These are phyloP conservation scores for Spongilla lacustris DNA, from an alignment of 37 sponge, comb jelly and placozoan genomes.

Conservation along the genomic window DNA sequence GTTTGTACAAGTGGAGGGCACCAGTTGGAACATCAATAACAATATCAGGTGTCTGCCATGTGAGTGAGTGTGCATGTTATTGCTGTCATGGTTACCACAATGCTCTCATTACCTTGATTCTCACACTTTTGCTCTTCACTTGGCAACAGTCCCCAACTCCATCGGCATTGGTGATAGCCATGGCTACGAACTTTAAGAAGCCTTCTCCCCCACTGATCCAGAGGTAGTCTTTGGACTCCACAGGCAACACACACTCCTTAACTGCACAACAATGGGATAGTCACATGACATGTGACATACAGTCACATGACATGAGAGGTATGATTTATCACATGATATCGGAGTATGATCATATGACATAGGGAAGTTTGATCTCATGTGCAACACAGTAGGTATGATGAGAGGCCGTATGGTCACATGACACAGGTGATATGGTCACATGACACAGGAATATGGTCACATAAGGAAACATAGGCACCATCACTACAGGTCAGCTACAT, in stretches of 20 bases:
- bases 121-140: conserved; percentile 6
- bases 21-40: conserved; percentile 22
- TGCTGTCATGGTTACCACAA: background rate
- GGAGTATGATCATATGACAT: too few relatives aligned
- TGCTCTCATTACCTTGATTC: conserved; percentile 34
- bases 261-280: background rate
- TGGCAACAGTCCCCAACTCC: conserved; percentile 8
- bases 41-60: conserved; percentile 52
- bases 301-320: too few relatives aligned
- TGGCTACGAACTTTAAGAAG: conserved; percentile 56
- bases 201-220: conserved; percentile 43
- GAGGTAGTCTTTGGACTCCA: conserved; percentile 42
- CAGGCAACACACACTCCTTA: conserved; percentile 4
- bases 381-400: too few relatives aligned
- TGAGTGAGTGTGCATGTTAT: background rate
- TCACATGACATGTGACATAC: too few relatives aligned
- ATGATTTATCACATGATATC: too few relatives aligned
- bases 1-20: conserved; percentile 55
- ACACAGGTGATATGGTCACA: too few relatives aligned
- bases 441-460: too few relatives aligned
- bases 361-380: too few relatives aligned
- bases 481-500: too few relatives aligned
- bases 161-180: conserved; percentile 6
- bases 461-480: too few relatives aligned
- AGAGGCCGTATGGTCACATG: too few relatives aligned